Conservation (phyloP, 2,797 vertebrate genomes). For the Enteromius paludinosus region DNA sequence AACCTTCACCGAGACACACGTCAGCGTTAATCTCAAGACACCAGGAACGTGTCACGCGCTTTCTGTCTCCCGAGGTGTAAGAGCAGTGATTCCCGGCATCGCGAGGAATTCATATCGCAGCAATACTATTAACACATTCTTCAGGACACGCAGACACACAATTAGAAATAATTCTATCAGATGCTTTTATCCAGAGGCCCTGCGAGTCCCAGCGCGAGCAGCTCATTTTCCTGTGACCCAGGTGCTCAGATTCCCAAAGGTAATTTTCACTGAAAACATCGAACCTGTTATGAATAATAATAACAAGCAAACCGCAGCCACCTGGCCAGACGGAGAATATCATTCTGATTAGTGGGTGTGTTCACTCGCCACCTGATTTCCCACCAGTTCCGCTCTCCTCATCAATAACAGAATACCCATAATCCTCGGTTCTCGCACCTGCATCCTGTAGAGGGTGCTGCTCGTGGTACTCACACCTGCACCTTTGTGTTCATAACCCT, state of each 20-base stretch:
- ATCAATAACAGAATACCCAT: conserved; percentile 55
- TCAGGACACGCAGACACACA: conserved; percentile 29
- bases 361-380: conserved; percentile 84
- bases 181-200: conserved; percentile 23
- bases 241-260: conserved; percentile 58
- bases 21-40: background rate
- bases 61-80: background rate
- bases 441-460: conserved; percentile 54
- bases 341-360: conserved; percentile 64
- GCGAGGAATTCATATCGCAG: background rate
- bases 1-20: conserved; percentile 3
- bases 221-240: conserved; percentile 59
- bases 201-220: background rate
- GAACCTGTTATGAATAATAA: conserved; percentile 62
- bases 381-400: conserved; percentile 54
- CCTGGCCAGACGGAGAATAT: conserved; percentile 84
- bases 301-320: conserved; percentile 80
- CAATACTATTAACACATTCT: conserved; percentile 24
- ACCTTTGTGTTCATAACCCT: conserved; percentile 46
- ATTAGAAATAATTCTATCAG: conserved; percentile 45
- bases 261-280: conserved; percentile 56
- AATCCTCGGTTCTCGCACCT: conserved; percentile 53
- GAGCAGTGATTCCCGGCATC: background rate
- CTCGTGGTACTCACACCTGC: conserved; percentile 39
- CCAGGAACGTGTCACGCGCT: background rate